A percentile compares a stretch with the other conserved stretches of the same genome.
These are phyloP conservation scores for Raphicerus campestris DNA, from an alignment of 2,113 vertebrate genomes.

Conservation along the genomic window DNA sequence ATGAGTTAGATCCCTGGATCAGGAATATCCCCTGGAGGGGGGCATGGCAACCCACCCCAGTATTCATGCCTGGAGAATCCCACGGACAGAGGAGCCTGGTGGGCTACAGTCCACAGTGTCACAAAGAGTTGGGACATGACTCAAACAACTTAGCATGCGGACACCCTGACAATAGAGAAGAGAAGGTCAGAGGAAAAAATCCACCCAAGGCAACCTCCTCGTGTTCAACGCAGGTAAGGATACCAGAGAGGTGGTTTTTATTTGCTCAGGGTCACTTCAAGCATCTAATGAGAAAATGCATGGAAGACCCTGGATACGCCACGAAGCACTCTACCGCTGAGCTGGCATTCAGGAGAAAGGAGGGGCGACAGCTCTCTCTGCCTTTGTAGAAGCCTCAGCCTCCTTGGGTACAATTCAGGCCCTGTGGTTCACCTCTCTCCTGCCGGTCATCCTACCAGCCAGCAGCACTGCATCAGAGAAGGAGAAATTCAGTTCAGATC, in stretches of 20 bases:
- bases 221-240: not conserved
- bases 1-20: not conserved
- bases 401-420: fast-evolving
- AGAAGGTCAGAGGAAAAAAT: not conserved
- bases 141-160: not conserved
- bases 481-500: not conserved
- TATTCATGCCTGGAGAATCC: not conserved
- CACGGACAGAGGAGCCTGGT: not conserved
- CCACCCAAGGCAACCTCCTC: not conserved
- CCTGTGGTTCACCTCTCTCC: not conserved
- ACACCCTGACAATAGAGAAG: not conserved
- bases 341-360: not conserved
- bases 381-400: not conserved
- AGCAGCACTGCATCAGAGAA: not conserved
- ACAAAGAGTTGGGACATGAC: not conserved
- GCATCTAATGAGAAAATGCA: not conserved
- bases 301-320: not conserved
- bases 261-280: not conserved
- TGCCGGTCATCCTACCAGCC: not conserved
- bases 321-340: not conserved
- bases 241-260: not conserved
- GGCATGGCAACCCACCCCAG: not conserved
- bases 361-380: fast-evolving
- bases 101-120: not conserved
- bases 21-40: not conserved